These are phyloP conservation scores for Castor canadensis DNA, from an alignment of 2,113 vertebrate species.

Conservation along the genomic window DNA sequence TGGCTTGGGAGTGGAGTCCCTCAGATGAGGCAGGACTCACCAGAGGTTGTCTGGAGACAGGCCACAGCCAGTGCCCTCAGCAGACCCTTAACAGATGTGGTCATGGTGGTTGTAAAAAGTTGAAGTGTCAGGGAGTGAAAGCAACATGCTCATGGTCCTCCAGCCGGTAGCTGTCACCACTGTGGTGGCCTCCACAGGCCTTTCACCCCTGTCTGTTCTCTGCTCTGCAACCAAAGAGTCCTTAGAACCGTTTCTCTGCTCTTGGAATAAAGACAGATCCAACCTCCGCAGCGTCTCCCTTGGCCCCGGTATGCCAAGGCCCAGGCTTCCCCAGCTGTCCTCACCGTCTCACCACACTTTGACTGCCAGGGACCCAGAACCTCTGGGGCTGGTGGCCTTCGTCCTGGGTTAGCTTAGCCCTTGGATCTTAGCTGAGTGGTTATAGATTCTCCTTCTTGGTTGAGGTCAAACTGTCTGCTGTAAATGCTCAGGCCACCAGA, in stretches of 20 bases:
- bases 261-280: neutral
- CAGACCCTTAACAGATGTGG: neutral
- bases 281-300: neutral
- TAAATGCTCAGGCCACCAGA: neutral
- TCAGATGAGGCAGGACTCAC: neutral
- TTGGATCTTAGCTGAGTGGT: fast-evolving
- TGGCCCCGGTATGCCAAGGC: neutral
- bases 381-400: neutral
- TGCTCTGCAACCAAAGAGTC: too few relatives aligned
- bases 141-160: neutral
- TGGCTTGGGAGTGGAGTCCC: neutral
- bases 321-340: neutral
- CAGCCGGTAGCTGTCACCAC: neutral
- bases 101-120: neutral
- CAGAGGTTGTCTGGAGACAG: neutral
- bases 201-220: neutral
- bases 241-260: neutral
- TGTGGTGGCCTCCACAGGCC: neutral
- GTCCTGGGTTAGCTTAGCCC: neutral
- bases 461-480: neutral
- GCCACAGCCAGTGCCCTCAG: neutral
- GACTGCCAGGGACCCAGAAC: neutral
- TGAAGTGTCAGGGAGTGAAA: neutral
- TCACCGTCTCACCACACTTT: neutral
- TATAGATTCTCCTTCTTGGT: neutral